A percentile compares a stretch with the other conserved stretches of the same genome.
phyloP scores from a whole-genome alignment of 2,888 invertebrate genomes.

The Stenolophus ochropezus region DNA sequence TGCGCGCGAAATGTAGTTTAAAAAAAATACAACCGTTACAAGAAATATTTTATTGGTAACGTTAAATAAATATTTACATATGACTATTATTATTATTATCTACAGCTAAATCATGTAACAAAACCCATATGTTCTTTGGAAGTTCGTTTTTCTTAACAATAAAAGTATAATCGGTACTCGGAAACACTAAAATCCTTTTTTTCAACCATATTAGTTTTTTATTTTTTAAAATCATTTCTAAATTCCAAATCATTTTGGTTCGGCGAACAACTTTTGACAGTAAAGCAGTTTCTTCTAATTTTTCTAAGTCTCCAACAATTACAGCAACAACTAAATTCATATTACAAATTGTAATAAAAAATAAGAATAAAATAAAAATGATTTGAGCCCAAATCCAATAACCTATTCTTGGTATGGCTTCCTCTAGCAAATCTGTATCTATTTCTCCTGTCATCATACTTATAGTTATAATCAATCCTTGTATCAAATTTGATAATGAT shows the following conservation, averaged over 20 bases:
- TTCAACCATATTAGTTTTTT: slow-evolving; percentile 84
- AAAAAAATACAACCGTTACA: no score
- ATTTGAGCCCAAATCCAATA: slow-evolving; percentile 88
- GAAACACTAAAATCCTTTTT: slow-evolving; percentile 86
- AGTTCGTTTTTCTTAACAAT: slow-evolving; percentile 88
- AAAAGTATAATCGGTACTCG: slow-evolving; percentile 88
- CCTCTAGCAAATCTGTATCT: slow-evolving; percentile 79
- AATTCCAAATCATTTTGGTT: slow-evolving; percentile 90
- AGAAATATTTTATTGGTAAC: no score
- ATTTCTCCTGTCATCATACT: slow-evolving; percentile 94
- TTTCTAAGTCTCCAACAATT: slow-evolving; percentile 91
- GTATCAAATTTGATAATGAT: slow-evolving; percentile 88
- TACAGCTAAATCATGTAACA: slow-evolving; percentile 85
- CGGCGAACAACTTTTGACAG: slow-evolving; percentile 88
- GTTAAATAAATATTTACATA: no score
- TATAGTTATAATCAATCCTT: slow-evolving; percentile 87
- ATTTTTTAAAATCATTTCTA: slow-evolving; percentile 87
- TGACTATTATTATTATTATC: slow-evolving; percentile 1
- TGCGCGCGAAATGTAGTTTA: no score
- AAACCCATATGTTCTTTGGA: slow-evolving; percentile 85
- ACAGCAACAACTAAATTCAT: slow-evolving; percentile 92
- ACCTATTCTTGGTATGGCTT: slow-evolving; percentile 72
- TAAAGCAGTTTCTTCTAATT: slow-evolving; percentile 89
- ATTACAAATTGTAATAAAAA: slow-evolving; percentile 89
- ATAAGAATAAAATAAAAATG: slow-evolving; percentile 85